These are phyloP conservation scores for Glareola pratincola DNA, from an alignment of 2,113 vertebrate species.

Conservation along the genomic window DNA sequence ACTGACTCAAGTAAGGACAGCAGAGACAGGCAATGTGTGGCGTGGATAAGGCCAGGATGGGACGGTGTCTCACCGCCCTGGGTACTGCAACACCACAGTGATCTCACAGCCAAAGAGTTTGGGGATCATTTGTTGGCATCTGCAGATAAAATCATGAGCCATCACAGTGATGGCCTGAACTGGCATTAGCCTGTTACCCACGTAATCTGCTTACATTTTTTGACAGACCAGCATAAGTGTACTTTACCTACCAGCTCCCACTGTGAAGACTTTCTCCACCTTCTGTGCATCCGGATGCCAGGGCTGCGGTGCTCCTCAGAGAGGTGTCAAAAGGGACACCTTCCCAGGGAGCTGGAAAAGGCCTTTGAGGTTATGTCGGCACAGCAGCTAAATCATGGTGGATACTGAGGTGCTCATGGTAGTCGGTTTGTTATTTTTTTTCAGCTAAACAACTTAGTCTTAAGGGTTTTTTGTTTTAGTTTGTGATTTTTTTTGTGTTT, in stretches of 20 bases:
- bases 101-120: background rate
- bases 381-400: background rate
- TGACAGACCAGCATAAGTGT: background rate
- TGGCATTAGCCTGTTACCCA: background rate
- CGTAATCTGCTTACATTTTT: background rate
- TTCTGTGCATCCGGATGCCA: background rate
- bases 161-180: background rate
- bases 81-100: background rate
- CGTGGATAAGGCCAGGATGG: background rate
- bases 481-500: background rate
- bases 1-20: background rate
- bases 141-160: background rate
- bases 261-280: background rate
- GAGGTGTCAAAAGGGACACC: background rate
- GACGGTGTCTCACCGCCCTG: background rate
- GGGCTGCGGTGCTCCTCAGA: background rate
- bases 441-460: background rate
- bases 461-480: background rate
- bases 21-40: background rate
- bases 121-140: background rate
- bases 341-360: background rate
- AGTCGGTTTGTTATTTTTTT: background rate
- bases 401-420: background rate
- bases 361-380: background rate
- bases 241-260: background rate